A percentile compares a stretch with the other conserved stretches of the same genome.
Evolutionary conservation across 2,888 invertebrate species (phyloP).

Genomic region (Eugnorisma glareosa): DNA sequence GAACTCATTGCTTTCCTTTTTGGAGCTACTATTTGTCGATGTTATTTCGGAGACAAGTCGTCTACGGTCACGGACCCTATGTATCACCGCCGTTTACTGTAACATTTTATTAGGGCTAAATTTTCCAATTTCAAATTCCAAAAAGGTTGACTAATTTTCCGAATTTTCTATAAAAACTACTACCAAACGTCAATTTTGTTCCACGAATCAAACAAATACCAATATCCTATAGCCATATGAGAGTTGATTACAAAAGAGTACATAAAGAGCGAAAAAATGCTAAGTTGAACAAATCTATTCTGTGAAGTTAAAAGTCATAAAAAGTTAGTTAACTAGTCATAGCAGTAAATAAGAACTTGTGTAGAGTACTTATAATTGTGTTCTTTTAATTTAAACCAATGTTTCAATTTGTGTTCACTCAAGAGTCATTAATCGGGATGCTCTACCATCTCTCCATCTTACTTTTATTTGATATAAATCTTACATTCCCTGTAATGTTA

Average conservation of each 20-base stretch:
- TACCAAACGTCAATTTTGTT: neutral
- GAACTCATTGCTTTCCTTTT: neutral
- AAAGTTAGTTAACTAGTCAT: neutral
- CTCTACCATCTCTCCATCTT: constrained; percentile 12
- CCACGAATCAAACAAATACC: neutral
- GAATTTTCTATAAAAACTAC: neutral
- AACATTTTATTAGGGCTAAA: neutral
- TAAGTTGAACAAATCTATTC: constrained; percentile 3
- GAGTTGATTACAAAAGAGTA: neutral
- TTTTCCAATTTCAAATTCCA: neutral
- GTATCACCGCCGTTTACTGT: neutral
- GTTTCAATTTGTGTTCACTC: neutral
- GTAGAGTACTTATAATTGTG: constrained; percentile 5
- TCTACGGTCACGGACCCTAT: neutral
- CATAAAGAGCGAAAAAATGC: neutral
- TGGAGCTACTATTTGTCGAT: neutral
- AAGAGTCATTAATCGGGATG: neutral
- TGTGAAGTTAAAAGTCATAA: constrained; percentile 8
- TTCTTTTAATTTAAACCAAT: constrained; percentile 15
- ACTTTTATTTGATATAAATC: constrained; percentile 2
- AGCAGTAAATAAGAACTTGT: neutral
- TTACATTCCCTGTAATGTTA: too few relatives aligned
- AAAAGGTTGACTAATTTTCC: neutral
- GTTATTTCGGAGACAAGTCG: neutral
- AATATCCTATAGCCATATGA: neutral